Conservation (phyloP, 2,888 invertebrate genomes). For the Parapristionchus giblindavisi region DNA sequence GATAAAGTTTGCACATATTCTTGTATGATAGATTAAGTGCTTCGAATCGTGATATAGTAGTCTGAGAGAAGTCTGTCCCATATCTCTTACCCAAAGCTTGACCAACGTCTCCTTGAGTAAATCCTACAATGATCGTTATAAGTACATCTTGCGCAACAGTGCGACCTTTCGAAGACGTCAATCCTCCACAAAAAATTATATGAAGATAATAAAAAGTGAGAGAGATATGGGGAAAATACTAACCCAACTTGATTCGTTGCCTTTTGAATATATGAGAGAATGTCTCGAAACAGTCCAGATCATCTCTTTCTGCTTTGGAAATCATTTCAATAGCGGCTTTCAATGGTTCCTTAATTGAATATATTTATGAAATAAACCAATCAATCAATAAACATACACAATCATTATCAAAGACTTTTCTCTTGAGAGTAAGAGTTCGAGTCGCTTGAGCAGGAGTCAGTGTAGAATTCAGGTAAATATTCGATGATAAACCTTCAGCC, state of each 20-base stretch:
- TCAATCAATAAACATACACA: neutral
- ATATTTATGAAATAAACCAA: neutral
- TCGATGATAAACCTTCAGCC: neutral
- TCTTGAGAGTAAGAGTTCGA: constrained; percentile 29
- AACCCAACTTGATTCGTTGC: constrained; percentile 93
- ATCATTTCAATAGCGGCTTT: constrained; percentile 32
- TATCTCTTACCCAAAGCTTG: constrained; percentile 93
- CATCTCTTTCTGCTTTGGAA: constrained; percentile 71
- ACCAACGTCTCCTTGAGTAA: constrained; percentile 98
- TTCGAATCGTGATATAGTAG: constrained; percentile 95
- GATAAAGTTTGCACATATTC: constrained; percentile 99
- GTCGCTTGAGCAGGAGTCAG: constrained; percentile 29
- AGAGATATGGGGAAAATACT: too few relatives aligned
- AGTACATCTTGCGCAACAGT: neutral
- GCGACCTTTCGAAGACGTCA: too few relatives aligned
- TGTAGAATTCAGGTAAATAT: neutral
- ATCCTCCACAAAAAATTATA: too few relatives aligned
- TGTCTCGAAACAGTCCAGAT: constrained; percentile 95
- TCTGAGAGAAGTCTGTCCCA: constrained; percentile 89
- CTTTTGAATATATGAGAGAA: constrained; percentile 99
- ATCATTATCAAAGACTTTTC: constrained; percentile 31
- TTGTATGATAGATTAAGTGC: constrained; percentile 97
- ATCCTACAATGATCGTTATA: constrained; percentile 76
- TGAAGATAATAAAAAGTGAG: too few relatives aligned
- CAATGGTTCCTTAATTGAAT: constrained; percentile 32